Percentiles rank a stretch among this genome's conserved stretches.
phyloP scores from a whole-genome alignment of 2,888 invertebrate species.

The Lamproptera curius region DNA sequence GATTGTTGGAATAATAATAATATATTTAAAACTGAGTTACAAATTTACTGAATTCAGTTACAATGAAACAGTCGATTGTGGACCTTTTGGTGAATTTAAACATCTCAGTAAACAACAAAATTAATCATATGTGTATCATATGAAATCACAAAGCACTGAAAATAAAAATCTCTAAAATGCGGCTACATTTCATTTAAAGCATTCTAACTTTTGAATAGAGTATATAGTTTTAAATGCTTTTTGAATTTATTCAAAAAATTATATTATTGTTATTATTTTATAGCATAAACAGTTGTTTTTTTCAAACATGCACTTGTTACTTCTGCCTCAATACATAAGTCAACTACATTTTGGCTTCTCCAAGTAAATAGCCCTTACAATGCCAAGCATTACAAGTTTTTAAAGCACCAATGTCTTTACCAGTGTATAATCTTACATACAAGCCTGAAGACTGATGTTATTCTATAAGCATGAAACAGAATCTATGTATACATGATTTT shows the following conservation, averaged over 20 bases:
- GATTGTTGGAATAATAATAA: conserved; percentile 61
- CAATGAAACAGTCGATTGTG: conserved; percentile 57
- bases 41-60: conserved; percentile 65
- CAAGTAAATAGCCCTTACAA: neutral
- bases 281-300: conserved; percentile 44
- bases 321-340: conserved; percentile 21
- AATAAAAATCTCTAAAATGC: conserved; percentile 73
- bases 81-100: conserved; percentile 48
- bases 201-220: conserved; percentile 69
- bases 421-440: conserved; percentile 11
- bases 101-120: conserved; percentile 56
- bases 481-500: conserved; percentile 13
- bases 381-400: conserved; percentile 27
- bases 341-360: conserved; percentile 8
- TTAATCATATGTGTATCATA: conserved; percentile 58
- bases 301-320: conserved; percentile 59
- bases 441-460: conserved; percentile 6
- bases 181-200: conserved; percentile 70
- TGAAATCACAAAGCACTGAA: conserved; percentile 68
- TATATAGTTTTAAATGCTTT: conserved; percentile 73
- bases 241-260: conserved; percentile 57
- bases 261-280: no score
- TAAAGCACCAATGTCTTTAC: conserved; percentile 40
- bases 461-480: conserved; percentile 1
- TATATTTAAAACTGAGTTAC: conserved; percentile 77